Base-by-base conservation (phyloP, 2,797 vertebrate species). In the Notolepis coatsorum region DNA sequence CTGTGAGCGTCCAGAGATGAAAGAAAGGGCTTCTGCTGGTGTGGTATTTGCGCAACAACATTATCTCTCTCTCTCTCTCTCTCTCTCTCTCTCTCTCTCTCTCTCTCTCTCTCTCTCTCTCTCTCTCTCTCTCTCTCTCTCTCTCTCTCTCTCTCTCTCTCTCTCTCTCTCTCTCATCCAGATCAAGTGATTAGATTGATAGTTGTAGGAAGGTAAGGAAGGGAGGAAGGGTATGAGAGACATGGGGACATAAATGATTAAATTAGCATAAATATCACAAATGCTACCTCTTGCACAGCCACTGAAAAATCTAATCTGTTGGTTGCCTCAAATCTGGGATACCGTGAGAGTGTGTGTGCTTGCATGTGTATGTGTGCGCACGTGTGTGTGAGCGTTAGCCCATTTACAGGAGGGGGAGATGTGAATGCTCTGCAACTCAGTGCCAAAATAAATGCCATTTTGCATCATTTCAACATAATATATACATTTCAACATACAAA, bases 111-210 rank as follows among this genome's bases (percentile, higher is more conserved):
- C 70, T 65, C 58, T 53, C 79, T 75, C 71, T 18, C 48, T 57
- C 12, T 33, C 63, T 59, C 20, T 21, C 47, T 21, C 38, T 31
- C 27, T 43, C 38, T 15, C 5, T 21, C 57, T 21, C 20, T 42
- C 48, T 27, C 30, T 35, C 54, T 6, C 28, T 48, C 62, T 68
- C 77, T 76, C 46, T 21, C 20, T 42, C 48, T 27, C 30, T 35
- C 54, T 6, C 28, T 48, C 62, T 68, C 77, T 76, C 78, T 68
- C 38, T 71, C 64, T 85, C 91, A 91, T 89, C 81, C 84, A 47
- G 84, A 91, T 91, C 81, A 91, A 89, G 85, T 89, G 91, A 91
- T 92, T 92, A 89, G 86, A 91, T 88, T 92, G 89, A 90, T 91
- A 90, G 88, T 75, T 80, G 77, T 77, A n/a, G 75, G 82, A 88